Evolutionary conservation across 2,888 invertebrate species (phyloP).

Genomic region (Torymus texanus): DNA sequence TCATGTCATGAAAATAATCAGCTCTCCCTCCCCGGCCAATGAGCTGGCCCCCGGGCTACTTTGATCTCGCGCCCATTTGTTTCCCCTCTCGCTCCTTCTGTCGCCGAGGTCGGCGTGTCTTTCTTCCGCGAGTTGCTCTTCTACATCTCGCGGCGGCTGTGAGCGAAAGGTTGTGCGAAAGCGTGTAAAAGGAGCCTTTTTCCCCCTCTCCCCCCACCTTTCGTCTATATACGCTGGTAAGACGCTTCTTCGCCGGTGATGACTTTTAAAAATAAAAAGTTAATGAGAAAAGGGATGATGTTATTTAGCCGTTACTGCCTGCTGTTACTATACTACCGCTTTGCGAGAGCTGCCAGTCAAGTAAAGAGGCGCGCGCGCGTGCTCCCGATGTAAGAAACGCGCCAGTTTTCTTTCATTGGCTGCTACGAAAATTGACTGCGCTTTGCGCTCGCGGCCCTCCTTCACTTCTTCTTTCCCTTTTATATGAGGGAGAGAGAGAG

Average conservation of each 20-base stretch:
- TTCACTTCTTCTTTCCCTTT: neutral
- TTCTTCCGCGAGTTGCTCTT: slow-evolving; percentile 53
- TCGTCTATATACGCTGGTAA: slow-evolving; percentile 9
- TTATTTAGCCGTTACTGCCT: slow-evolving; percentile 62
- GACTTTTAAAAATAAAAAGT: slow-evolving; percentile 73
- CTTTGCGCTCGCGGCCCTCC: slow-evolving; percentile 33
- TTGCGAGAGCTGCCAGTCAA: slow-evolving; percentile 58
- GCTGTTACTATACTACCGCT: slow-evolving; percentile 42
- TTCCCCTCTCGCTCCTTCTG: slow-evolving; percentile 59
- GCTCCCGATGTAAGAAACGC: slow-evolving; percentile 32
- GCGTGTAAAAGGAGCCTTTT: neutral
- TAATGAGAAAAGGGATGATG: slow-evolving; percentile 73
- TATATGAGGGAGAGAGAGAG: neutral
- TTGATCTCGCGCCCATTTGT: slow-evolving; percentile 73
- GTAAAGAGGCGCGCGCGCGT: slow-evolving; percentile 57
- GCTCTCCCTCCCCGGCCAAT: slow-evolving; percentile 69
- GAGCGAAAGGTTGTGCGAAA: neutral
- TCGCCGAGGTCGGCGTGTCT: slow-evolving; percentile 9
- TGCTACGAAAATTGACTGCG: slow-evolving; percentile 63
- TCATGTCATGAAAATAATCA: slow-evolving; percentile 76
- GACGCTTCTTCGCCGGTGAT: slow-evolving; percentile 63
- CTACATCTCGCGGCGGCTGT: neutral
- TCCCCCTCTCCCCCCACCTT: neutral
- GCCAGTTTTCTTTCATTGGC: slow-evolving; percentile 59
- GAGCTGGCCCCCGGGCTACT: slow-evolving; percentile 67